These are phyloP conservation scores for Leucosticte australis DNA, from an alignment of 2,113 vertebrate species.

Conservation along the genomic window DNA sequence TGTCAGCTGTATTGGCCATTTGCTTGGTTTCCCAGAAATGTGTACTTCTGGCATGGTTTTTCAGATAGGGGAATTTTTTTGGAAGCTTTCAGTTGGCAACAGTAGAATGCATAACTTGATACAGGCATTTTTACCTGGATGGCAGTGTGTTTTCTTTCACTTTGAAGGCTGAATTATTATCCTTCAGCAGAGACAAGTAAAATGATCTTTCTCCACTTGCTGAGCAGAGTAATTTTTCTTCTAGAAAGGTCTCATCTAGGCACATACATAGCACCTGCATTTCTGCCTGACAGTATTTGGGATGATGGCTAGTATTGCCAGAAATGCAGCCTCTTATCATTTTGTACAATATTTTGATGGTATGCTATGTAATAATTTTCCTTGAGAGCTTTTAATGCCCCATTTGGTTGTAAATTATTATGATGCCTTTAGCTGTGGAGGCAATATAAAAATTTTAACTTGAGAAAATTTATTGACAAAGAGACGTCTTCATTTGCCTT, in stretches of 20 bases:
- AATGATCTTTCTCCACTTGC: not conserved
- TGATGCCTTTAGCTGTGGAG: not conserved
- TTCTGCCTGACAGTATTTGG: not conserved
- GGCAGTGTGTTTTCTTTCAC: not conserved
- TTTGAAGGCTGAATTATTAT: not conserved
- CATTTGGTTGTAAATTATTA: not conserved
- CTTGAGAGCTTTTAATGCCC: not conserved
- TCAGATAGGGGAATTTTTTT: slow-evolving; percentile 54
- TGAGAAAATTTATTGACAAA: not conserved
- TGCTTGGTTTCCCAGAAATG: slow-evolving; percentile 70
- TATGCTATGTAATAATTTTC: not conserved
- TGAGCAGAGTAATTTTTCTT: not conserved
- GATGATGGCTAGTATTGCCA: not conserved
- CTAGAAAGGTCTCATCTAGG: not conserved
- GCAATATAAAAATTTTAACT: not conserved
- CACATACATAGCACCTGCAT: not conserved
- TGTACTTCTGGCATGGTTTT: slow-evolving; percentile 37
- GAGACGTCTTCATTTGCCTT: not conserved
- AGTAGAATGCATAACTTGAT: slow-evolving; percentile 32
- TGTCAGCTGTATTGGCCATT: slow-evolving; percentile 55
- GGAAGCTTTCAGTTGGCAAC: slow-evolving; percentile 27
- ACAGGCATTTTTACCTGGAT: not conserved
- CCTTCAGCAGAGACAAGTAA: not conserved
- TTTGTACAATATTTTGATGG: not conserved
- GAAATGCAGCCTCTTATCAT: not conserved